phyloP scores from a whole-genome alignment of 2,888 invertebrate species.

The Cheilosia pagana region DNA sequence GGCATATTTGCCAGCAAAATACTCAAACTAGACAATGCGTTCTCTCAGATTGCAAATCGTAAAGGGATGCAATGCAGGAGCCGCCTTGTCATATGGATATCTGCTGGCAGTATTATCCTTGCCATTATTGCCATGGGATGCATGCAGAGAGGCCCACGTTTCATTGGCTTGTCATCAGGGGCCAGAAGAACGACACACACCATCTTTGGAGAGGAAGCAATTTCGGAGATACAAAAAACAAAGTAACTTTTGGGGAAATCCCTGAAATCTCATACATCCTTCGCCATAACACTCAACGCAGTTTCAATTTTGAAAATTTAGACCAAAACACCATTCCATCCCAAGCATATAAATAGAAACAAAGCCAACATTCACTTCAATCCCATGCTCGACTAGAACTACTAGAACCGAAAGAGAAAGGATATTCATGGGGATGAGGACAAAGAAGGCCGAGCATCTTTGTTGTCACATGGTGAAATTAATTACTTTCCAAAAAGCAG shows the following conservation, averaged over 20 bases:
- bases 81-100: conserved; percentile 18
- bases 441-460: conserved; percentile 72
- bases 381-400: conserved; percentile 22
- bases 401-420: conserved; percentile 1
- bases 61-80: conserved; percentile 41
- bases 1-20: conserved; percentile 63
- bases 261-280: conserved; percentile 49
- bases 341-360: conserved; percentile 69
- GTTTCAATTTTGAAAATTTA: conserved; percentile 68
- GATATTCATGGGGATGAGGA: conserved; percentile 20
- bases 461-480: conserved; percentile 77
- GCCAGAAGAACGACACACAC: conserved; percentile 17
- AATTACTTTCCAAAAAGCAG: conserved; percentile 77
- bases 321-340: conserved; percentile 43
- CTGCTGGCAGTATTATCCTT: conserved; percentile 43
- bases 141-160: conserved; percentile 23
- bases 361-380: conserved; percentile 66
- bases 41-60: conserved; percentile 60
- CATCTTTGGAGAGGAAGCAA: conserved; percentile 53
- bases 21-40: conserved; percentile 62
- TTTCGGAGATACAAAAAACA: conserved; percentile 28
- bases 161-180: conserved; percentile 46
- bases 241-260: conserved; percentile 29
- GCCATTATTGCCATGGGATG: conserved; percentile 49
- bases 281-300: conserved; percentile 52